A percentile compares a stretch with the other conserved stretches of the same genome.
These are phyloP conservation scores for Carassius auratus DNA, from an alignment of 2,113 vertebrate genomes.

Conservation along the genomic window DNA sequence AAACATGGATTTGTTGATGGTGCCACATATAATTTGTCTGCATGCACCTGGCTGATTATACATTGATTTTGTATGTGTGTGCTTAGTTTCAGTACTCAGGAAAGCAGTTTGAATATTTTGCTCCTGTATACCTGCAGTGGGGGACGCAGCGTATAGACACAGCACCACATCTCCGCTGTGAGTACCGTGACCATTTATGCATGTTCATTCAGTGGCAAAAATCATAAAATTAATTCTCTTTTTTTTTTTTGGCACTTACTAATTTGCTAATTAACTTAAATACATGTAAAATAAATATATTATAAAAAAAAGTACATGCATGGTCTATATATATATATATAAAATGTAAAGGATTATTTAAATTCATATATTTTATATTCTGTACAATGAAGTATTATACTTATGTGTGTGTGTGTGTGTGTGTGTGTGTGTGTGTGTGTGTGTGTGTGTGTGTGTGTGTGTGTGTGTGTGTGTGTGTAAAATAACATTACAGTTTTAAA, in stretches of 20 bases:
- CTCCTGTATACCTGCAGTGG: constrained; percentile 70
- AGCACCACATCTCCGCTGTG: constrained; percentile 71
- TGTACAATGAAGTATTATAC: background rate
- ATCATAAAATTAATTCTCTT: background rate
- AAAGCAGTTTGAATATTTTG: constrained; percentile 70
- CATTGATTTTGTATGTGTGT: constrained; percentile 40
- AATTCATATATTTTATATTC: too few relatives aligned
- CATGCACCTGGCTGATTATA: constrained; percentile 25
- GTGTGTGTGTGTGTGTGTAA: too few relatives aligned
- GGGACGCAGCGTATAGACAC: constrained; percentile 73
- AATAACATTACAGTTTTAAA: too few relatives aligned
- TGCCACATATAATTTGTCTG: background rate
- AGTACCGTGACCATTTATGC: constrained; percentile 51
- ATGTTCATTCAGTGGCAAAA: background rate
- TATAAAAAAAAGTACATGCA: too few relatives aligned
- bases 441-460: too few relatives aligned
- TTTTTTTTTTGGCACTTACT: background rate
- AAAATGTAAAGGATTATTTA: too few relatives aligned
- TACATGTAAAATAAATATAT: background rate
- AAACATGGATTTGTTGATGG: constrained; percentile 20
- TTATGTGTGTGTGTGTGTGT: too few relatives aligned
- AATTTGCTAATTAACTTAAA: background rate
- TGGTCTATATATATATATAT: background rate
- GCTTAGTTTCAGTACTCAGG: constrained; percentile 70
- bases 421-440: too few relatives aligned